Evolutionary conservation across 1,140 invertebrate species (phyloP), one percentile per base, ranked within the genome.

Genomic region (Lanistes nyassanus): DNA sequence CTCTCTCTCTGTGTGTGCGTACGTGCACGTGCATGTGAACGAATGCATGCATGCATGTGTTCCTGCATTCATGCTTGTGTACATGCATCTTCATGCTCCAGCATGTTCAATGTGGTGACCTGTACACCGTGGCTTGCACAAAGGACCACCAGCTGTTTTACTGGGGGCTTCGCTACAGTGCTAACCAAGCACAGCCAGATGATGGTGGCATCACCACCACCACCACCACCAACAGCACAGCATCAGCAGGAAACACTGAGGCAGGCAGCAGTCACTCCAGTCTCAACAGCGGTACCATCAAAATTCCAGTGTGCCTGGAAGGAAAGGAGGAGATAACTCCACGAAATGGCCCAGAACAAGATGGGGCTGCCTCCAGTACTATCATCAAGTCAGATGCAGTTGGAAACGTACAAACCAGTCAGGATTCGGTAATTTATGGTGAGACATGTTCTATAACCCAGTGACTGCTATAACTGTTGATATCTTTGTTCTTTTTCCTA

Each of bases 91-190:
- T 34, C 34, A 23, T 29, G 68, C 70, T 75, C 51, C 78, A 92
- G 92, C 90, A 90, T 83, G 89, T 92, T 19, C 89, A 91, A 75
- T 93, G 93, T 88, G 93, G 92, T 34, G 91, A 92, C 42, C 92
- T 92, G 51, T 94, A 92, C 80, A 93, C 93, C 1, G 89, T 93
- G 37, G 91, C 92, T 53, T 91, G 91, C 53, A 93, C 93, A 2
- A 86, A 91, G 31, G 91, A 94, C 75, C 93, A 94, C 84, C 91
- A 93, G 73, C 87, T 94, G 2, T 92, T 92, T 68, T 92, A 94
- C 76, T 94, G 94, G 93, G 94, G 94, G 29, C 91, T 92, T 21
- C 88, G 90, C 36, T 88, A 86, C 69, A 88, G 87, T 66, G 81
- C 80, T 36, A 84, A 90, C 7, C 90, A 76, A 0, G 39, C 76